Evolutionary conservation across 2,888 invertebrate species (phyloP).

Genomic region (Nymphalis urticae): DNA sequence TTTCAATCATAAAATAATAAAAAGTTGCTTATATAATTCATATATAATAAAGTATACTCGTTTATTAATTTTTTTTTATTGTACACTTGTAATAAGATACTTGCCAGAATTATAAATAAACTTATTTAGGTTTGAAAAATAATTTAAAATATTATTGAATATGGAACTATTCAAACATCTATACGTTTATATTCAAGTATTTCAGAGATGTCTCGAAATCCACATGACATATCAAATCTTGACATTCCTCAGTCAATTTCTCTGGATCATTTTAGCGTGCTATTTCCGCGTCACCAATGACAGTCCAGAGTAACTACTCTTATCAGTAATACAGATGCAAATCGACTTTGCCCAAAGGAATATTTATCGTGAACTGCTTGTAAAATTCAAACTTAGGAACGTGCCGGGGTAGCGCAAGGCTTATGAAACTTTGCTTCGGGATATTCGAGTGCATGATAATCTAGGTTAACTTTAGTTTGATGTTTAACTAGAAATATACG

Average conservation of each 20-base stretch:
- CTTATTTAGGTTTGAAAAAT: too few relatives aligned
- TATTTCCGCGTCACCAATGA: constrained; percentile 28
- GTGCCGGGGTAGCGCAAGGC: constrained; percentile 36
- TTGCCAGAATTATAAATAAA: too few relatives aligned
- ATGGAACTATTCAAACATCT: too few relatives aligned
- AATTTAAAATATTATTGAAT: too few relatives aligned
- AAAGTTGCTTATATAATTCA: too few relatives aligned
- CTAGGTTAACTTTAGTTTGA: constrained; percentile 23
- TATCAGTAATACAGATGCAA: constrained; percentile 57
- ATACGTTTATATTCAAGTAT: not conserved
- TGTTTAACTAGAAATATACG: constrained; percentile 16
- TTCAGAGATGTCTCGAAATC: constrained; percentile 14
- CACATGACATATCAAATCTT: constrained; percentile 9
- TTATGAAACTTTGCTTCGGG: constrained; percentile 35
- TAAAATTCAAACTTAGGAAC: constrained; percentile 43
- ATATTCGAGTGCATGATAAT: constrained; percentile 26
- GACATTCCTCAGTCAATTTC: constrained; percentile 24
- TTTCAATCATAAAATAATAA: too few relatives aligned
- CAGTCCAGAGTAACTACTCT: constrained; percentile 40
- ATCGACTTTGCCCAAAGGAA: constrained; percentile 53
- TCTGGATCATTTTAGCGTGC: constrained; percentile 24
- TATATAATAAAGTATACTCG: too few relatives aligned
- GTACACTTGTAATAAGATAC: too few relatives aligned
- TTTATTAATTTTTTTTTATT: too few relatives aligned
- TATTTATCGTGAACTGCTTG: constrained; percentile 48